Percentiles rank a stretch among this genome's conserved stretches.
Conservation (phyloP, 2,888 invertebrate species). For the Pyrrhosoma nymphula region DNA sequence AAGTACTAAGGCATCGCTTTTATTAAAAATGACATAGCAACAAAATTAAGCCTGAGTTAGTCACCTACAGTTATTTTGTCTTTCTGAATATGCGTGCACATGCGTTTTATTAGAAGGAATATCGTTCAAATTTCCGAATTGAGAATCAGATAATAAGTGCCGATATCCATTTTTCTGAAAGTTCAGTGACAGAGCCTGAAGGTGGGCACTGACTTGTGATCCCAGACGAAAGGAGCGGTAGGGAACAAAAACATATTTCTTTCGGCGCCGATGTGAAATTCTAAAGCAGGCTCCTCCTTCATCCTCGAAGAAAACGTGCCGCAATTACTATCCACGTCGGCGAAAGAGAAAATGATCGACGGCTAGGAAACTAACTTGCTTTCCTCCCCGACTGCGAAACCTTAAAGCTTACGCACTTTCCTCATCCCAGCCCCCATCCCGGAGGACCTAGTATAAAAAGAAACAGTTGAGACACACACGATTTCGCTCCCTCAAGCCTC, state of each 20-base stretch:
- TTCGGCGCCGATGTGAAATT: not conserved
- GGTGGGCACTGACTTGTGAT: too few species aligned
- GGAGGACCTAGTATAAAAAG: not conserved
- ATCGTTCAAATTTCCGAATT: too few species aligned
- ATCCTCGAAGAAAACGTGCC: not conserved
- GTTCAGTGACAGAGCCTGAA: too few species aligned
- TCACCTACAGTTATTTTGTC: too few species aligned
- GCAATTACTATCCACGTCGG: not conserved
- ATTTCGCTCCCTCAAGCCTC: not conserved
- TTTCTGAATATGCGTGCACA: too few species aligned
- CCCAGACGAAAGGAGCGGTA: not conserved
- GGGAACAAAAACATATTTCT: not conserved
- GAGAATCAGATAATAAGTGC: too few species aligned
- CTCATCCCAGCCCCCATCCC: not conserved
- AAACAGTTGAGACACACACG: not conserved
- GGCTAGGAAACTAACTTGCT: not conserved
- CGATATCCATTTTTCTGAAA: too few species aligned
- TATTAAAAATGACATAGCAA: too few species aligned
- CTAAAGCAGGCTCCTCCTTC: not conserved
- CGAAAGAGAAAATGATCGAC: not conserved
- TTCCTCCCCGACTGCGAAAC: not conserved
- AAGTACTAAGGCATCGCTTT: too few species aligned
- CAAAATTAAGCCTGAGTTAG: too few species aligned
- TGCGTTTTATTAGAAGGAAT: too few species aligned
- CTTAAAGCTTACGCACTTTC: not conserved